These are phyloP conservation scores for Chaetodon trifascialis DNA, from an alignment of 2,113 vertebrate species.

Conservation along the genomic window DNA sequence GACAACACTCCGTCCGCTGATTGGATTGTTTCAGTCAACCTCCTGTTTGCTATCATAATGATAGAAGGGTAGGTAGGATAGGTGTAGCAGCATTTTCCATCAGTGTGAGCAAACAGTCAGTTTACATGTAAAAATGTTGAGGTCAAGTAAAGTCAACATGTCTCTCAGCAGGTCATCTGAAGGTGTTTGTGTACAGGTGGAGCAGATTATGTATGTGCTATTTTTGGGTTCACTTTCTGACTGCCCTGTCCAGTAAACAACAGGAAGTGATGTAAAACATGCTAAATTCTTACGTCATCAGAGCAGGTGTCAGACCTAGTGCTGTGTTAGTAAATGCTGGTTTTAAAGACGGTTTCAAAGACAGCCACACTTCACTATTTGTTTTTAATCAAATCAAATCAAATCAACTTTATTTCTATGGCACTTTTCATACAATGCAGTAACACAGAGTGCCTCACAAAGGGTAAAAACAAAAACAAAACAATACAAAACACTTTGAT, in stretches of 20 bases:
- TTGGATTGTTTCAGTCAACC: neutral
- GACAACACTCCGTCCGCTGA: conserved; percentile 18
- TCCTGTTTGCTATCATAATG: neutral
- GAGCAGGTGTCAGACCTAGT: too few relatives aligned
- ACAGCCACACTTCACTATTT: too few relatives aligned
- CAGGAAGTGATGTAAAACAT: neutral
- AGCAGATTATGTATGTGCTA: neutral
- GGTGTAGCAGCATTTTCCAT: neutral
- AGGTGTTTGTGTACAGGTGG: neutral
- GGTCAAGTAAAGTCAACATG: neutral
- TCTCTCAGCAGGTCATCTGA: neutral
- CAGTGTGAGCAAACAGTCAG: neutral
- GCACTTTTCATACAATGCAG: too few relatives aligned
- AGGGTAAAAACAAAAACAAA: too few relatives aligned
- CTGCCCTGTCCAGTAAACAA: neutral
- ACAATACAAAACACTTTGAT: too few relatives aligned
- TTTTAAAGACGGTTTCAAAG: too few relatives aligned
- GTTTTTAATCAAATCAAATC: too few relatives aligned
- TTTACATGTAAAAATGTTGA: neutral
- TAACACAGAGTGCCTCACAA: too few relatives aligned
- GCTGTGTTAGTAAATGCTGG: too few relatives aligned
- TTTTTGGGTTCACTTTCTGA: neutral
- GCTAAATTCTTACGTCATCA: neutral
- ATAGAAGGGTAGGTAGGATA: too few relatives aligned
- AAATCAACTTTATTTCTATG: too few relatives aligned